phyloP scores from a whole-genome alignment of 2,888 invertebrate species.

The Hirtodrosophila confusa region DNA sequence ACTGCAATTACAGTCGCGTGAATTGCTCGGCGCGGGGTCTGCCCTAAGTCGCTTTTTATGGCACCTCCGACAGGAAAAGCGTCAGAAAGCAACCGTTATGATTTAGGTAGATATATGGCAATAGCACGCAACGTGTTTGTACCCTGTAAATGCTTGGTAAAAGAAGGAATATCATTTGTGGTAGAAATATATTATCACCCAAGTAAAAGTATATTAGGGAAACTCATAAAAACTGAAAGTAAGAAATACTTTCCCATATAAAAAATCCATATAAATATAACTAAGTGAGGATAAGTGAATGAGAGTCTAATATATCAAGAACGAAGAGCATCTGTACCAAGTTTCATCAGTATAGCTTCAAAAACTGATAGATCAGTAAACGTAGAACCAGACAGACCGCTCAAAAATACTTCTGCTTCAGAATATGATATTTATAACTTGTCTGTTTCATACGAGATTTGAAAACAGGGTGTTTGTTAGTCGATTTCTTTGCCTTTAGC shows the following conservation, averaged over 20 bases:
- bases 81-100: conserved; percentile 68
- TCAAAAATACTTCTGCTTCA: too few relatives aligned
- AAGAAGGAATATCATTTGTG: not conserved
- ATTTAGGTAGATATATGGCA: conserved; percentile 56
- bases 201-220: too few relatives aligned
- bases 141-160: conserved; percentile 16
- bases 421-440: not conserved
- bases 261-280: too few relatives aligned
- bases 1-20: conserved; percentile 68
- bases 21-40: conserved; percentile 43
- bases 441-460: too few relatives aligned
- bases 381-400: too few relatives aligned
- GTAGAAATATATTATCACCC: too few relatives aligned
- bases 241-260: too few relatives aligned
- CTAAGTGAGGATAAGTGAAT: too few relatives aligned
- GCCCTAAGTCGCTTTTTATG: conserved; percentile 73
- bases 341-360: not conserved
- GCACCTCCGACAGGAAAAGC: conserved; percentile 58
- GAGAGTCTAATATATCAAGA: too few relatives aligned
- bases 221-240: not conserved
- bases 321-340: too few relatives aligned
- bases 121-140: conserved; percentile 43
- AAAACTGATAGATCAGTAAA: not conserved
- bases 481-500: not conserved
- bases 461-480: conserved; percentile 6